A percentile compares a stretch with the other conserved stretches of the same genome.
Conservation (phyloP, 2,888 invertebrate species). For the Pycnomerus fuliginosus region DNA sequence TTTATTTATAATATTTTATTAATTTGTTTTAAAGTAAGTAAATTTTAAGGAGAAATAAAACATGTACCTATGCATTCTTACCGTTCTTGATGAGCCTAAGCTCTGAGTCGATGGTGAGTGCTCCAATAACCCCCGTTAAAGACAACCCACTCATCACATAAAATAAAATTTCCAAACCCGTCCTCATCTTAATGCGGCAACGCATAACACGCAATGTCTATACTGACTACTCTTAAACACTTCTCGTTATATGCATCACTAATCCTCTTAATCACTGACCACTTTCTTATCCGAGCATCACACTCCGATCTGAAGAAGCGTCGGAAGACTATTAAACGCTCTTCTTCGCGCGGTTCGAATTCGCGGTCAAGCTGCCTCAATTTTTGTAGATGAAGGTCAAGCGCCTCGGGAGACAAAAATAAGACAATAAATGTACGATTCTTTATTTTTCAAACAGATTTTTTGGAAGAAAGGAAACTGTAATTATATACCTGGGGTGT, state of each 20-base stretch:
- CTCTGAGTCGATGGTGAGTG: background rate
- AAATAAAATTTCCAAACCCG: too few species aligned
- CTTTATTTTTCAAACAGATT: too few species aligned
- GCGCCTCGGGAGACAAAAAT: too few species aligned
- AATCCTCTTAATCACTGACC: conserved; percentile 19
- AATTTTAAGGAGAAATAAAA: background rate
- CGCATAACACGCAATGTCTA: conserved; percentile 1
- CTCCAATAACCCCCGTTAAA: conserved; percentile 8
- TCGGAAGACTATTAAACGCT: conserved; percentile 13
- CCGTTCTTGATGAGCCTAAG: conserved; percentile 1
- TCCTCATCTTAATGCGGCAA: too few species aligned
- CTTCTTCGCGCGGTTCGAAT: too few species aligned
- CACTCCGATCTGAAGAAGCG: conserved; percentile 10
- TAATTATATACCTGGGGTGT: conserved; percentile 26
- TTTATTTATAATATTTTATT: background rate
- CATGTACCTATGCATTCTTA: too few species aligned
- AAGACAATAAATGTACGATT: too few species aligned
- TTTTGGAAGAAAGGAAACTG: too few species aligned
- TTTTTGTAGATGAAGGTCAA: too few species aligned
- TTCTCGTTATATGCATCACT: conserved; percentile 18
- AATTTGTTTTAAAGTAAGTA: too few species aligned
- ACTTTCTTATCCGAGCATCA: conserved; percentile 12
- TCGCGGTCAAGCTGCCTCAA: too few species aligned
- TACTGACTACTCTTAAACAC: too few species aligned
- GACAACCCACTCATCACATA: background rate